Evolutionary conservation across 2,888 invertebrate genomes (phyloP).

Genomic region (Camponotus fellah): DNA sequence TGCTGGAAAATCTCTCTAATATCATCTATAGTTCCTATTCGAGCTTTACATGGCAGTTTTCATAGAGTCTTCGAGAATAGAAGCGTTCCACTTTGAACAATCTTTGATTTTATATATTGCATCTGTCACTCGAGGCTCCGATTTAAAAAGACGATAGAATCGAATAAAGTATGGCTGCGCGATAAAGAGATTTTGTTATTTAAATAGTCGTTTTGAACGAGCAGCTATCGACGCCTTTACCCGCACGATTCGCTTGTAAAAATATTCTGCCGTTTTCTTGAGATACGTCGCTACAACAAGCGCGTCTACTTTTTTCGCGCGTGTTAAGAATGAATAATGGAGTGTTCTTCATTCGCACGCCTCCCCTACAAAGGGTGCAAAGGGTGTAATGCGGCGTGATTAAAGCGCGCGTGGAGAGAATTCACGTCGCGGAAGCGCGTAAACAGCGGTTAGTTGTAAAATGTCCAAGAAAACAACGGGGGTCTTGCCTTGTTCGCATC

Average conservation of each 20-base stretch:
- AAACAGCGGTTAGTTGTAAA: constrained; percentile 41
- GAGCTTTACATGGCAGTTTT: constrained; percentile 4
- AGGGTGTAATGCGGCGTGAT: constrained; percentile 54
- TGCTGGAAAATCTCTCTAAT: background rate
- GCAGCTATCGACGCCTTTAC: constrained; percentile 54
- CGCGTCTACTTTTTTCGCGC: background rate
- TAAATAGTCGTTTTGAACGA: constrained; percentile 35
- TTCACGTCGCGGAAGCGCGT: constrained; percentile 48
- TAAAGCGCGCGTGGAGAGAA: constrained; percentile 34
- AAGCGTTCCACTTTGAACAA: constrained; percentile 42
- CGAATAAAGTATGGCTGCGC: constrained; percentile 51
- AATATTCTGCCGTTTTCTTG: constrained; percentile 27
- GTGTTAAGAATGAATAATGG: constrained; percentile 38
- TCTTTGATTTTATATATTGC: constrained; percentile 55
- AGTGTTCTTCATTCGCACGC: constrained; percentile 44
- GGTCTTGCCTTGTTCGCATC: background rate
- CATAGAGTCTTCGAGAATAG: constrained; percentile 38
- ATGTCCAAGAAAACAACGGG: constrained; percentile 37
- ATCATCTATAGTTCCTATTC: constrained; percentile 12
- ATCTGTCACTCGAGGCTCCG: constrained; percentile 21
- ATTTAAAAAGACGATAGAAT: constrained; percentile 54
- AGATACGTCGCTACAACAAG: constrained; percentile 20
- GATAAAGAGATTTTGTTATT: constrained; percentile 27
- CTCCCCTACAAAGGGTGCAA: constrained; percentile 33
- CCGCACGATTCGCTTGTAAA: constrained; percentile 27